A percentile compares a stretch with the other conserved stretches of the same genome.
Evolutionary conservation across 2,888 invertebrate species (phyloP).

Genomic region (Hirudinaria manillensis): DNA sequence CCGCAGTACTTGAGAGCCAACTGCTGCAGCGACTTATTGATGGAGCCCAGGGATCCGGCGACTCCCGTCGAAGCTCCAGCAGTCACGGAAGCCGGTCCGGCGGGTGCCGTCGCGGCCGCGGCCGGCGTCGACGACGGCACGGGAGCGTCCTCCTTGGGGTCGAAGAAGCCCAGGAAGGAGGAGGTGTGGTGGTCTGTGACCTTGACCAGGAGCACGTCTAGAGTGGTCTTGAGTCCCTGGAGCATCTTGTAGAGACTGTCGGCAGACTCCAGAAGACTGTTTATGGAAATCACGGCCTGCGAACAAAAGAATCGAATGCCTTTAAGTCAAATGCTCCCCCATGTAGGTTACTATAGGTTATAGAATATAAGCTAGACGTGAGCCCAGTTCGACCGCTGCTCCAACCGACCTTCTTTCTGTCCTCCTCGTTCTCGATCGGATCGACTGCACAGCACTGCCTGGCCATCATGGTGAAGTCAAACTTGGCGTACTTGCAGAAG

Average conservation of each 20-base stretch:
- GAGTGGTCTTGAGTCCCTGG: slow-evolving; percentile 78
- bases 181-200: slow-evolving; percentile 77
- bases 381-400: neutral
- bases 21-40: slow-evolving; percentile 86
- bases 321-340: too few relatives aligned
- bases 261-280: slow-evolving; percentile 82
- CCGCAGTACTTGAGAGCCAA: slow-evolving; percentile 89
- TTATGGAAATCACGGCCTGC: slow-evolving; percentile 81
- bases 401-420: slow-evolving; percentile 67
- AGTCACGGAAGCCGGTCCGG: slow-evolving; percentile 2
- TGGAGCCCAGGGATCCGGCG: neutral
- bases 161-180: slow-evolving; percentile 73
- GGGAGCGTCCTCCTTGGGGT: slow-evolving; percentile 67
- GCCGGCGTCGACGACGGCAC: slow-evolving; percentile 5
- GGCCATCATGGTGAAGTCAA: slow-evolving; percentile 86
- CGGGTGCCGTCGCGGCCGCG: neutral
- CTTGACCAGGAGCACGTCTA: slow-evolving; percentile 77
- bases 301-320: slow-evolving; percentile 15
- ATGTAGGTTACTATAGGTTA: neutral
- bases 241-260: slow-evolving; percentile 87
- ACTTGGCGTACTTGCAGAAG: slow-evolving; percentile 97
- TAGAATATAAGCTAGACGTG: neutral
- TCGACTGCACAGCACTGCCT: slow-evolving; percentile 92
- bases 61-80: neutral
- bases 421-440: slow-evolving; percentile 92